Base-by-base conservation (phyloP, 2,797 vertebrate species). In the Astyanax mexicanus region DNA sequence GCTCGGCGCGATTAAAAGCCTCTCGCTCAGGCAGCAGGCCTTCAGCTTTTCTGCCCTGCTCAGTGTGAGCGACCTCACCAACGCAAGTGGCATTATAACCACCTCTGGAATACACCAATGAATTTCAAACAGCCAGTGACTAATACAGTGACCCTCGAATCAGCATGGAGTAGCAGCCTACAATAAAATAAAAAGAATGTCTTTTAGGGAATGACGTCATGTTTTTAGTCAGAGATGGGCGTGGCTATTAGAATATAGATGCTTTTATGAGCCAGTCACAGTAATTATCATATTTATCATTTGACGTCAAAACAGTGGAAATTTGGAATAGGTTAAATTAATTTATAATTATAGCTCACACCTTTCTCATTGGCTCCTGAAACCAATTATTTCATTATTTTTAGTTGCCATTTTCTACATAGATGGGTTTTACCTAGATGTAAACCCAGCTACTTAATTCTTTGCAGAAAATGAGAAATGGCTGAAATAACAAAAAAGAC, bases 31-130 rank as follows among this genome's bases (percentile, higher is more conserved):
- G 12, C 51, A 54, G 27, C 13, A 23, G n/a, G 9, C 8, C 58
- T 62, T 40, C 9, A 23, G 19, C 19, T 21, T 64, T 42, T 2
- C 0, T 0, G 19, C n/a, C 58, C 58, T 62, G n/a, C 58, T 62
- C 35, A 12, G 4, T n/a, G n/a, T n/a, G n/a, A n/a, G n/a, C n/a
- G n/a, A 11, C 27, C 5, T 49, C 44, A 49, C 13, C 3, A n/a
- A 49, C 4, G 35, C 54, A 29, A 29, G 49, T 51, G 8, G 21
- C 64, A 45, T 49, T 35, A 75, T 69, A 29, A 68, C 35, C 11
- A 47, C 47, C 45, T 35, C 21, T 35, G 17, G 17, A n/a, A 17
- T n/a, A 8, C 65, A 64, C 12, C 10, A 25, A 9, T 64, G 19
- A 13, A 42, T 64, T 64, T 3, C 65, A 44, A 65, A 45, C 23